These are phyloP conservation scores for Smittia sp. DNA, from an alignment of 2,888 invertebrate genomes.

Conservation along the genomic window DNA sequence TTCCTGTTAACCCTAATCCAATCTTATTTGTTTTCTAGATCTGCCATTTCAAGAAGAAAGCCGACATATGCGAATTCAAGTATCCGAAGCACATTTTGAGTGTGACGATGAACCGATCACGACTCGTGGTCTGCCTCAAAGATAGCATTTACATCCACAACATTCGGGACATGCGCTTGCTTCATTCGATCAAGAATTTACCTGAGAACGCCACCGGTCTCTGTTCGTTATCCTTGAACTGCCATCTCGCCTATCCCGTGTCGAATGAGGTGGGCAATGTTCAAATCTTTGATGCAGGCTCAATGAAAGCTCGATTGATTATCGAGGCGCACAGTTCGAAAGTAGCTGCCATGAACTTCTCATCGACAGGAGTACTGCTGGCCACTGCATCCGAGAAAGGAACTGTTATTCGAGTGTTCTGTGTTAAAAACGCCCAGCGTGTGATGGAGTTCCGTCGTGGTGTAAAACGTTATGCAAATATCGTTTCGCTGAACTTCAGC, in stretches of 20 bases:
- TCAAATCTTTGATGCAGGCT: conserved; percentile 51
- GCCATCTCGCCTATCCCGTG: conserved; percentile 52
- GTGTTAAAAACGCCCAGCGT: conserved; percentile 52
- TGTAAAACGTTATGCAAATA: conserved; percentile 51
- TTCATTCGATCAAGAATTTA: conserved; percentile 52
- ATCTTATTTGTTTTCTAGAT: conserved; percentile 38
- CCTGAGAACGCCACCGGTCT: conserved; percentile 50
- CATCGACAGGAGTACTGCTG: conserved; percentile 50
- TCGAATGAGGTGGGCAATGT: conserved; percentile 48
- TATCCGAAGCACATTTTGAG: conserved; percentile 52
- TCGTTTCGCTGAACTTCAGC: conserved; percentile 52
- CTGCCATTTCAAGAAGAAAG: conserved; percentile 52
- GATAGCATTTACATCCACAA: conserved; percentile 54
- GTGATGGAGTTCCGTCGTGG: conserved; percentile 53
- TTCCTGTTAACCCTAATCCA: too few relatives aligned
- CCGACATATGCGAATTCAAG: conserved; percentile 53
- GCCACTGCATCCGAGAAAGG: conserved; percentile 54
- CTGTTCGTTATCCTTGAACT: conserved; percentile 51
- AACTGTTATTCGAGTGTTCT: conserved; percentile 54
- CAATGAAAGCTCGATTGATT: conserved; percentile 48
- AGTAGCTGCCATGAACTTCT: conserved; percentile 51
- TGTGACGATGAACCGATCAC: conserved; percentile 52
- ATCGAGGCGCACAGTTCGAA: conserved; percentile 52
- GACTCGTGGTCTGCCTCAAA: conserved; percentile 49
- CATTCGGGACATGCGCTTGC: conserved; percentile 53